Evolutionary conservation across 2,888 invertebrate species (phyloP), one percentile per base, ranked within the genome.

Genomic region (Gisinianus flammeolus): DNA sequence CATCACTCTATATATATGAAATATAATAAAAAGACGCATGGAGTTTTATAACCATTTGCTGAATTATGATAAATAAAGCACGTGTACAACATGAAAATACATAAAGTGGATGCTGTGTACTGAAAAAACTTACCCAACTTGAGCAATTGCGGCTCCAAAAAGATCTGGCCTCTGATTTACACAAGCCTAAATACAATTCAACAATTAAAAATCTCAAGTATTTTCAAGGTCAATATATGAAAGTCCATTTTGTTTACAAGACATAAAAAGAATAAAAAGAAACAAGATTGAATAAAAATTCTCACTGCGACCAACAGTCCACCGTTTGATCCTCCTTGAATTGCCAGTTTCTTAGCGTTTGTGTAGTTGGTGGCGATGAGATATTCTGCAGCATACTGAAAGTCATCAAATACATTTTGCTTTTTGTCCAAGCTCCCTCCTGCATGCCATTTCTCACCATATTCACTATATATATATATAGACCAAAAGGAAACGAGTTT

Each of bases 341-440:
- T 96, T 16, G 93, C 54, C 24, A 98, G 87, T 87, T 92, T 93
- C 72, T 90, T 88, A 10, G 92, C 0, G 26, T 87, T 88, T 0
- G 97, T 97, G 88, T 95, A 96, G 19, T 91, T 90, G 83, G 94
- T 90, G 5, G 88, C 86, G 31, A 96, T 90, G 66, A 98, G 91
- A 89, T 93, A 96, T 87, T 97, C 92, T 0, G 95, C 98, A 0
- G 97, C 97, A 76, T 91, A 89, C 86, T 94, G 94, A 88, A 99
- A 97, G 89, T 98, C 98, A 88, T 98, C 94, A 87, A 98, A 98
- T 67, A 93, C 94, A 88, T 98, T 99, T 89, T 98, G 97, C 97
- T 80, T 80, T 16, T 80, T 80, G 0, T 76, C 58, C 19, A 33
- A 26, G 2, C 64, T 28, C 19, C 80, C 80, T 3, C 44, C 76